These are phyloP conservation scores for Mastigias papua DNA, from an alignment of 30 jellyfish, hydroid and myxozoan genomes.

Conservation along the genomic window DNA sequence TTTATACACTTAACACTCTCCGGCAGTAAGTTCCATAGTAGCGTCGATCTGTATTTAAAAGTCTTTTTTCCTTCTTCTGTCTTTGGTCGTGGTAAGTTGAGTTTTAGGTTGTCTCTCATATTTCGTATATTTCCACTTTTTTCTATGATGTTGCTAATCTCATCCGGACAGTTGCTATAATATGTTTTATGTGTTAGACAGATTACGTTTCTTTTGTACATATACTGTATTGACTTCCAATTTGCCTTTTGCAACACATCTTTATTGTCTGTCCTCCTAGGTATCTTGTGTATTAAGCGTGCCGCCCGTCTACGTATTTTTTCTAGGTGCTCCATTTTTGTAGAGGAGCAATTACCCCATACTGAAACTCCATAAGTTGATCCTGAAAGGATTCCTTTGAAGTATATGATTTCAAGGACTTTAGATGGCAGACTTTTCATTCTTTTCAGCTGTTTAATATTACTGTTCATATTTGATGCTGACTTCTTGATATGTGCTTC, in stretches of 20 bases:
- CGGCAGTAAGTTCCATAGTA: conserved; percentile 32
- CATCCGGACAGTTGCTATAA: conserved; percentile 45
- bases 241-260: conserved; percentile 30
- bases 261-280: conserved; percentile 21
- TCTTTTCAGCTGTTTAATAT: conserved; percentile 37
- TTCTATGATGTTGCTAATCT: conserved; percentile 31
- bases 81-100: conserved; percentile 46
- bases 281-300: neutral
- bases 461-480: conserved; percentile 48
- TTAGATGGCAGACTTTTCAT: conserved; percentile 42
- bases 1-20: conserved; percentile 23
- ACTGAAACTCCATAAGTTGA: too few species aligned
- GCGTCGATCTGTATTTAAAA: conserved; percentile 32
- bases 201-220: conserved; percentile 46
- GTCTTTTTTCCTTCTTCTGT: conserved; percentile 39
- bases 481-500: conserved; percentile 47
- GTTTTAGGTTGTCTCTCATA: conserved; percentile 50
- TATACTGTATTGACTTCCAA: conserved; percentile 46
- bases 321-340: too few species aligned
- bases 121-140: conserved; percentile 26
- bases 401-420: conserved; percentile 44
- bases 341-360: too few species aligned
- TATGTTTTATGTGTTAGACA: conserved; percentile 38
- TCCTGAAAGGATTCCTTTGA: conserved; percentile 40
- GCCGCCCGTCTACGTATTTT: conserved; percentile 36